phyloP scores from a whole-genome alignment of 64 coral and sea anemone species.

The Montipora cactus region DNA sequence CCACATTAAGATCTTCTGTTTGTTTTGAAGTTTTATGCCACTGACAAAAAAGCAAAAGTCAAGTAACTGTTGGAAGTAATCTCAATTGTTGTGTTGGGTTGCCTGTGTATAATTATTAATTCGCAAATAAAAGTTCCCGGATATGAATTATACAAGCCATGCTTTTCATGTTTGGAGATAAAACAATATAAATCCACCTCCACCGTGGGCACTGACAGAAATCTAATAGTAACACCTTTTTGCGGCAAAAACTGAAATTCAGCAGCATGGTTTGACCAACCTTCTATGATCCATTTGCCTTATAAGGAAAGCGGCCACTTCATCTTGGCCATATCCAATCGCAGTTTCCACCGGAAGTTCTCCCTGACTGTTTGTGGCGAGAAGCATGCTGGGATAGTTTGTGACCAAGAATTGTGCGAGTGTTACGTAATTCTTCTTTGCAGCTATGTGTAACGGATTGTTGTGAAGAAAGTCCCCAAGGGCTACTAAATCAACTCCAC shows the following conservation, averaged over 20 bases:
- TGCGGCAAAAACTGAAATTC: neutral
- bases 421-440: conserved; percentile 39
- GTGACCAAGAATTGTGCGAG: conserved; percentile 35
- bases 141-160: too few species aligned
- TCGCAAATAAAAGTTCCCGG: too few species aligned
- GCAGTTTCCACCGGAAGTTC: conserved; percentile 66
- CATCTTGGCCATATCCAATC: conserved; percentile 41
- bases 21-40: too few species aligned
- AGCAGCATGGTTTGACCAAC: neutral
- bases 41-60: too few species aligned
- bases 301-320: conserved; percentile 65
- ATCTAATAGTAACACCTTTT: too few species aligned
- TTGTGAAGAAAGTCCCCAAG: conserved; percentile 29
- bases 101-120: too few species aligned
- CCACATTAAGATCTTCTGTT: too few species aligned
- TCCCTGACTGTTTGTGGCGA: conserved; percentile 24
- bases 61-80: too few species aligned
- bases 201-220: fast-evolving
- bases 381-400: conserved; percentile 46
- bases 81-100: too few species aligned
- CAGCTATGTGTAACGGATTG: conserved; percentile 57
- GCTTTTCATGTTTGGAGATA: too few species aligned
- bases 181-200: too few species aligned
- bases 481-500: conserved; percentile 7
- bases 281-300: conserved; percentile 62